These are phyloP conservation scores for Chloroclystis v-ata DNA, from an alignment of 2,888 invertebrate species.

Conservation along the genomic window DNA sequence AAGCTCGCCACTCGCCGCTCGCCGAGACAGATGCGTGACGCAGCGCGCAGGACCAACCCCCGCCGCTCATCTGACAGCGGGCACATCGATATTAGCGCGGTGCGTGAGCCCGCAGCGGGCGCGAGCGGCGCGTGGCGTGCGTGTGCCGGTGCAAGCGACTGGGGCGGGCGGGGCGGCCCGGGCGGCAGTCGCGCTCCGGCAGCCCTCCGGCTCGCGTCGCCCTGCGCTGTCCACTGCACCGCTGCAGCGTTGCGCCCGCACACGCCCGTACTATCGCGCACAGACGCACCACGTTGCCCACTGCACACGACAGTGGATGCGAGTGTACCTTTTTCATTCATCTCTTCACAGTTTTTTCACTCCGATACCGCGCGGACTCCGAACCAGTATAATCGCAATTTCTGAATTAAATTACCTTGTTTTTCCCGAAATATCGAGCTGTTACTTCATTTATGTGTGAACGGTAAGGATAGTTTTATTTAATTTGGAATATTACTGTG, in stretches of 20 bases:
- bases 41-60: constrained; percentile 72
- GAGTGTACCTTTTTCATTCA: constrained; percentile 62
- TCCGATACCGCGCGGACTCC: constrained; percentile 33
- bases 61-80: constrained; percentile 49
- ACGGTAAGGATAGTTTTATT: constrained; percentile 23
- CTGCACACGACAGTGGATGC: constrained; percentile 35
- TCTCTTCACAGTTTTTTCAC: constrained; percentile 39
- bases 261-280: constrained; percentile 54
- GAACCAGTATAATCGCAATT: constrained; percentile 28
- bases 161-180: constrained; percentile 62
- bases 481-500: neutral
- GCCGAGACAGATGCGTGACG: constrained; percentile 73
- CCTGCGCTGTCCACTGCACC: constrained; percentile 51
- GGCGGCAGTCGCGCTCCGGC: constrained; percentile 72
- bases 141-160: constrained; percentile 50
- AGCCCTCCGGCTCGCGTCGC: constrained; percentile 70
- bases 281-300: constrained; percentile 40
- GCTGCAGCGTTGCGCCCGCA: constrained; percentile 58
- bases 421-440: constrained; percentile 17
- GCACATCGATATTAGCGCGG: constrained; percentile 72
- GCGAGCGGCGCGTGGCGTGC: constrained; percentile 45
- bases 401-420: constrained; percentile 24
- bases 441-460: constrained; percentile 15
- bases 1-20: constrained; percentile 68
- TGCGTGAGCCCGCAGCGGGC: constrained; percentile 61